phyloP scores from a whole-genome alignment of 2,797 vertebrate species.

The Nasua narica region DNA sequence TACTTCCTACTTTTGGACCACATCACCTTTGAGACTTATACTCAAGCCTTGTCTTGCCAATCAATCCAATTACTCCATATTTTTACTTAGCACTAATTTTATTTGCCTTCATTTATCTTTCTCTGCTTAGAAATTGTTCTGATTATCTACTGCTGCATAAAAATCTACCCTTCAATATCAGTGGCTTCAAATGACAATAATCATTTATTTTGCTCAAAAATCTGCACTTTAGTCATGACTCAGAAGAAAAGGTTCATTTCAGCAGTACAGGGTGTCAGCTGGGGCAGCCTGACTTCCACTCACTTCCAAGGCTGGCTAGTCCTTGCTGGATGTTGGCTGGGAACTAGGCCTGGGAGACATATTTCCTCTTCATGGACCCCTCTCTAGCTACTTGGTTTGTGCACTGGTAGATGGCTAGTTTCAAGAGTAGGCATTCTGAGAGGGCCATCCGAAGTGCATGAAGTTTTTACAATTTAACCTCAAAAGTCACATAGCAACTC shows the following conservation, averaged over 20 bases:
- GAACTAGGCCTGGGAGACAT: background rate
- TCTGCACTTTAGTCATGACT: background rate
- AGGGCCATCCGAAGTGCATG: background rate
- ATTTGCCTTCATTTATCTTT: background rate
- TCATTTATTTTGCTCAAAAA: background rate
- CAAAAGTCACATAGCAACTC: background rate
- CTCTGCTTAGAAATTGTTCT: background rate
- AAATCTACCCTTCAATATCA: background rate
- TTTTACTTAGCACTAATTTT: background rate
- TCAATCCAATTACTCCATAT: background rate
- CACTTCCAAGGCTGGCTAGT: background rate
- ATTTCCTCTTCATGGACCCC: background rate
- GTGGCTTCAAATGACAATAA: background rate
- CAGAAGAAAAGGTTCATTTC: background rate
- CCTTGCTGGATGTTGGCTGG: no score
- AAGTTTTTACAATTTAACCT: background rate
- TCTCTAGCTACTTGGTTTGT: background rate
- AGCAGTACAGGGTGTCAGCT: background rate
- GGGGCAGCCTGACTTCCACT: background rate
- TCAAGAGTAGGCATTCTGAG: background rate
- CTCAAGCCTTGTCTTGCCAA: background rate
- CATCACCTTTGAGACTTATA: background rate
- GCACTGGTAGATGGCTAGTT: background rate
- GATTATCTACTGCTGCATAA: background rate
- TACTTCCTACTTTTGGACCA: background rate